Evolutionary conservation across 2,888 invertebrate species (phyloP).

Genomic region (Catocala nupta): DNA sequence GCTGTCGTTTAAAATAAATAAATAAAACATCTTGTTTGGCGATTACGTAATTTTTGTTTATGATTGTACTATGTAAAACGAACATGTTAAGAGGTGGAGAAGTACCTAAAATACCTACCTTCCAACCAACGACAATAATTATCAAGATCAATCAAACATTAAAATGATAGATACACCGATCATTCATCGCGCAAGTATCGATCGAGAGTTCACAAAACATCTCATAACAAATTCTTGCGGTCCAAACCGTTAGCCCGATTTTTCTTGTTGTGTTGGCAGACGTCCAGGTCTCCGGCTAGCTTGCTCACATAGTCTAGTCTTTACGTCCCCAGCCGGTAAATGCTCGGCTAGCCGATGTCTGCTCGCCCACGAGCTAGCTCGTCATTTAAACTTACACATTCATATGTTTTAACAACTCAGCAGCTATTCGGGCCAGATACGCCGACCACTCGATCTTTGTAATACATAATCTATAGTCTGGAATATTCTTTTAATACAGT

Average conservation of each 20-base stretch:
- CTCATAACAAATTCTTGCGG: constrained; percentile 8
- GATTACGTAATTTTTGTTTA: no score
- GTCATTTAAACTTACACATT: constrained; percentile 6
- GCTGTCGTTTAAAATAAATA: no score
- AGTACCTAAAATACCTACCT: no score
- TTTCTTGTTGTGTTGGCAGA: constrained; percentile 40
- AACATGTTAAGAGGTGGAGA: no score
- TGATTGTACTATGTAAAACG: no score
- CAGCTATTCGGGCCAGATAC: no score
- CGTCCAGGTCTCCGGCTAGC: constrained; percentile 34
- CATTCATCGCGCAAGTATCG: background rate
- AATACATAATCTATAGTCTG: no score
- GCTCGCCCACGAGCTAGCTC: constrained; percentile 10
- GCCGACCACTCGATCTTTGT: no score
- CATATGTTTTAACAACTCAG: no score
- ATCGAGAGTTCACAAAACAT: constrained; percentile 2
- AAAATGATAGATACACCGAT: background rate
- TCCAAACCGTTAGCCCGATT: constrained; percentile 30
- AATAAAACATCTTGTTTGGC: no score
- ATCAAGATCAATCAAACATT: no score
- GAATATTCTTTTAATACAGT: background rate
- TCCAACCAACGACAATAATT: no score
- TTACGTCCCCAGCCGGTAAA: constrained; percentile 29
- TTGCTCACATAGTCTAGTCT: constrained; percentile 33
- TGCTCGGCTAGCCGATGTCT: constrained; percentile 25